Evolutionary conservation across 2,113 vertebrate genomes (phyloP).

Genomic region (Egretta garzetta): DNA sequence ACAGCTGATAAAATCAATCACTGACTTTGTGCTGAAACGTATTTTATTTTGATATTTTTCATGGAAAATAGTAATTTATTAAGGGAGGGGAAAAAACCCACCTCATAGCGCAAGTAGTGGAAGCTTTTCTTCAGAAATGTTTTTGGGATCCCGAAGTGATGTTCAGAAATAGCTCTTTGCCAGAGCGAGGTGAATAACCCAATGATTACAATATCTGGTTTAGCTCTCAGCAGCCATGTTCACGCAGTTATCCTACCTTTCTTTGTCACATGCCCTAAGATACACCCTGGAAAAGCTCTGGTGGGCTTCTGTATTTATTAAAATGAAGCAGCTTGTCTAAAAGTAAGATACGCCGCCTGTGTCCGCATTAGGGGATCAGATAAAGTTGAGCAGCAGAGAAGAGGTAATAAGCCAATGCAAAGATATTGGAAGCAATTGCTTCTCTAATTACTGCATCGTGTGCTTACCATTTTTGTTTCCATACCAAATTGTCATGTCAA

Average conservation of each 20-base stretch:
- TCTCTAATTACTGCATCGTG: background rate
- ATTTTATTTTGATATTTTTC: background rate
- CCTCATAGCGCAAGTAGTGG: background rate
- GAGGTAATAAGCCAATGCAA: background rate
- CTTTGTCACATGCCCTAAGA: background rate
- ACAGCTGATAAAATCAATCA: background rate
- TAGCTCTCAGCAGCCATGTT: background rate
- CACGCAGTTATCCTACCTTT: background rate
- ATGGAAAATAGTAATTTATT: background rate
- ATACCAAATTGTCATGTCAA: background rate
- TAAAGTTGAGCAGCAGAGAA: background rate
- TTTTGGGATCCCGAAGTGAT: background rate
- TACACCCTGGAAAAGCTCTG: background rate
- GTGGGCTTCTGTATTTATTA: background rate
- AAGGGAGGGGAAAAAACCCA: background rate
- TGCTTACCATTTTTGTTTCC: background rate
- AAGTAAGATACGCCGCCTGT: background rate
- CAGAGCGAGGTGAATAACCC: background rate
- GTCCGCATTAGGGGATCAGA: background rate
- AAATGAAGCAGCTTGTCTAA: background rate
- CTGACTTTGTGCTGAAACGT: fast-evolving
- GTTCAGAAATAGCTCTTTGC: background rate
- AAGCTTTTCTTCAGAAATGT: background rate
- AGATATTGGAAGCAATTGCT: background rate
- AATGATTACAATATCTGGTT: background rate